These are phyloP conservation scores for Chrysocyon brachyurus DNA, from an alignment of 2,797 vertebrate genomes.

Conservation along the genomic window DNA sequence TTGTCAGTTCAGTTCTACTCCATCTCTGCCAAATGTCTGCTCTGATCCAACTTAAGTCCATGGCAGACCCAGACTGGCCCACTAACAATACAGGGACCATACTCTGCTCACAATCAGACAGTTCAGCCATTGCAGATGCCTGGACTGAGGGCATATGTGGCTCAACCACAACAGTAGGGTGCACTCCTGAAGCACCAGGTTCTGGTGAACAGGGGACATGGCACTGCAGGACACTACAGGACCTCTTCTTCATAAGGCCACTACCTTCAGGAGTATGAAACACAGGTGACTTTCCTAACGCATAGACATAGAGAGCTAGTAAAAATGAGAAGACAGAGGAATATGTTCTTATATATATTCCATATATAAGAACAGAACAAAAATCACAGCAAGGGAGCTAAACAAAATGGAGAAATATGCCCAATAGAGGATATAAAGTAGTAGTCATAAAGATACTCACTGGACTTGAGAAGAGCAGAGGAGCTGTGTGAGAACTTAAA, in stretches of 20 bases:
- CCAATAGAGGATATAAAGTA: neutral
- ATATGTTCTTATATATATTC: neutral
- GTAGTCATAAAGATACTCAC: neutral
- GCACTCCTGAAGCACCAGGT: fast-evolving
- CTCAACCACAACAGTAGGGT: neutral
- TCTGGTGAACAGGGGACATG: neutral
- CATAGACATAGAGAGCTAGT: neutral
- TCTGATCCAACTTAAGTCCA: neutral
- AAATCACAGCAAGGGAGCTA: neutral
- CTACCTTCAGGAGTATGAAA: neutral
- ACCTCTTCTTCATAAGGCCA: neutral
- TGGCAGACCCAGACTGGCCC: neutral
- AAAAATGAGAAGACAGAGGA: neutral
- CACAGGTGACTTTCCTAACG: neutral
- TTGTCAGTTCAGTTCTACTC: neutral
- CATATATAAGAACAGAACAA: neutral
- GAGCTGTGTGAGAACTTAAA: neutral
- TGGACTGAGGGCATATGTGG: neutral
- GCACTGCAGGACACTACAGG: neutral
- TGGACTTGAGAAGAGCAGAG: neutral
- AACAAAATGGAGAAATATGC: neutral
- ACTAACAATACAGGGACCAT: neutral
- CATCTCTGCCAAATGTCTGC: neutral
- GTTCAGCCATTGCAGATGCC: neutral
- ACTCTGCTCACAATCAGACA: neutral